Evolutionary conservation across 2,113 vertebrate genomes (phyloP), one percentile per base, ranked within the genome.

Genomic region (Gobius niger): DNA sequence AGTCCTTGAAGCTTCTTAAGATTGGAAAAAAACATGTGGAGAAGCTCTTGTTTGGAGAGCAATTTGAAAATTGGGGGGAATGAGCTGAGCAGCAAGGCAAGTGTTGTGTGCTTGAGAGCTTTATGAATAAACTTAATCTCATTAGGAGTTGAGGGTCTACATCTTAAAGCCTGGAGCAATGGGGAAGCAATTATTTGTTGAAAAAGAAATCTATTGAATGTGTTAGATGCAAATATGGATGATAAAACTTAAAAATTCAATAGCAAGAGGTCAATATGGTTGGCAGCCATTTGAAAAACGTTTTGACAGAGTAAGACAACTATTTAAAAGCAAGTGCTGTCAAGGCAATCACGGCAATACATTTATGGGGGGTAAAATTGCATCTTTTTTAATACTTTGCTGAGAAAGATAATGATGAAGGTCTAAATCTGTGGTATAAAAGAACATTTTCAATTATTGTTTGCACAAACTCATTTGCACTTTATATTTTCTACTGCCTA

Each of bases 101-200:
- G 15, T 24, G 24, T 68, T 69, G 18, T 51, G 64, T 4, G 52
- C 46, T 12, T 60, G 60, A 65, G 34, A 60, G 51, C 18, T 14
- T 12, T 47, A 62, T 70, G 65, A 57, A 73, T 67, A 77, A 67
- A 64, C 68, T 52, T 54, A 41, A 59, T 54, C 52, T 76, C 11
- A 67, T 74, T 78, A 60, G n/a, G 65, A 77, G 63, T 51, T 53
- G 68, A 68, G 69, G 52, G 63, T 63, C 53, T 65, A 16, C 49
- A 51, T 63, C 44, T 44, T 2, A 4, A 34, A 60, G 60, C 40
- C 53, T 54, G 50, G 67, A 68, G 66, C 52, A 76, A 70, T 57
- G 63, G 5, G 0, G 24, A 16, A 42, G n/a, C 24, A 24, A 15
- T 13, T 6, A 9, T 64, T 63, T 41, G 52, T 41, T 78, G 63